These are phyloP conservation scores for Linepithema humile DNA, from an alignment of 1,140 invertebrate genomes.

Conservation along the genomic window DNA sequence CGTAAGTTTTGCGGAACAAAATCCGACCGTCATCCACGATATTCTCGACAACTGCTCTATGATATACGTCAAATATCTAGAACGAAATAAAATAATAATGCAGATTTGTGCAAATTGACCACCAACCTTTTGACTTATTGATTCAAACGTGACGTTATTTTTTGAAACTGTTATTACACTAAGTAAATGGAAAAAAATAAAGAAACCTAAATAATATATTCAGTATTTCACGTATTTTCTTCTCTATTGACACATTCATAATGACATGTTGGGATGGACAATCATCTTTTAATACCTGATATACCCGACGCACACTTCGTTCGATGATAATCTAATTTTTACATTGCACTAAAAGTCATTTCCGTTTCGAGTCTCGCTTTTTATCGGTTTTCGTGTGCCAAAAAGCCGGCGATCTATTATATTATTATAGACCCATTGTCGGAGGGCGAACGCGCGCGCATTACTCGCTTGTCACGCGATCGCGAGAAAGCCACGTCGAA, in stretches of 20 bases:
- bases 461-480: constrained; percentile 81
- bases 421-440: constrained; percentile 76
- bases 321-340: constrained; percentile 72
- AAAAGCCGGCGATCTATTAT: constrained; percentile 72
- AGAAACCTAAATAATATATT: constrained; percentile 2
- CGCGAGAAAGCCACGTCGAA: constrained; percentile 59
- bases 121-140: neutral
- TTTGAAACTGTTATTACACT: neutral
- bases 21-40: neutral
- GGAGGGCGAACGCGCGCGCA: constrained; percentile 66
- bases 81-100: neutral
- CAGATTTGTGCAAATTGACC: neutral
- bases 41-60: neutral
- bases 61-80: neutral
- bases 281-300: constrained; percentile 14
- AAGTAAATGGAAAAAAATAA: neutral
- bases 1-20: neutral
- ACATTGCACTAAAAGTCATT: constrained; percentile 78
- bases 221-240: neutral
- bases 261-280: neutral
- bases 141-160: neutral
- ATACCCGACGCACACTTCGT: constrained; percentile 25
- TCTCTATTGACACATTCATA: neutral
- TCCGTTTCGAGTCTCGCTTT: constrained; percentile 64
- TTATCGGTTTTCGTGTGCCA: constrained; percentile 21